These are phyloP conservation scores for Galago senegalensis DNA, from an alignment of 2,797 vertebrate genomes.

Conservation along the genomic window DNA sequence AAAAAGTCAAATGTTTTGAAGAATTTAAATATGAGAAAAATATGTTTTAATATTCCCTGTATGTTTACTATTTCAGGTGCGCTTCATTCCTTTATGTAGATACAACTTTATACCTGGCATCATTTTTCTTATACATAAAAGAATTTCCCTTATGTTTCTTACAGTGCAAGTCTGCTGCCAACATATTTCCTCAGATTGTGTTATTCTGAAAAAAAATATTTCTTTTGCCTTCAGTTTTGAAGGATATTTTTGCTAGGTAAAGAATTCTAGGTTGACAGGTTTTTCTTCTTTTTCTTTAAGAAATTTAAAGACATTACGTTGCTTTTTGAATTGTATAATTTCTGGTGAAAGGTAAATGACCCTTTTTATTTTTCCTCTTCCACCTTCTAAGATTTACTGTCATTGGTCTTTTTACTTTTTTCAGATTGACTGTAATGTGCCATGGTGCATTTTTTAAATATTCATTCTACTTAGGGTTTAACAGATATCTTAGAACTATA, in stretches of 20 bases:
- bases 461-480: neutral
- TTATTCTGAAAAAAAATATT: neutral
- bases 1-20: neutral
- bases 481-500: neutral
- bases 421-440: slow-evolving; percentile 14
- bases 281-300: neutral
- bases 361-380: neutral
- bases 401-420: neutral
- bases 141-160: neutral
- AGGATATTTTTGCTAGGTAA: neutral
- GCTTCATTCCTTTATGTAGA: neutral
- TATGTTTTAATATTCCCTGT: neutral
- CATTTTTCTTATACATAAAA: neutral
- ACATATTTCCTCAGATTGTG: neutral
- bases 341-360: neutral
- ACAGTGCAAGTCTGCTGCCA: neutral
- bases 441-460: neutral
- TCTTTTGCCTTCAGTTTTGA: neutral
- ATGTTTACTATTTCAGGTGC: neutral
- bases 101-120: neutral
- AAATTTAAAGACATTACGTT: neutral
- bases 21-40: slow-evolving; percentile 46
- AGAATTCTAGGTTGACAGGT: neutral
- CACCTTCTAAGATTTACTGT: neutral
- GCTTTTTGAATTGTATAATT: neutral